phyloP scores from a whole-genome alignment of 2,797 vertebrate species.

The Acanthurus leucopareius region DNA sequence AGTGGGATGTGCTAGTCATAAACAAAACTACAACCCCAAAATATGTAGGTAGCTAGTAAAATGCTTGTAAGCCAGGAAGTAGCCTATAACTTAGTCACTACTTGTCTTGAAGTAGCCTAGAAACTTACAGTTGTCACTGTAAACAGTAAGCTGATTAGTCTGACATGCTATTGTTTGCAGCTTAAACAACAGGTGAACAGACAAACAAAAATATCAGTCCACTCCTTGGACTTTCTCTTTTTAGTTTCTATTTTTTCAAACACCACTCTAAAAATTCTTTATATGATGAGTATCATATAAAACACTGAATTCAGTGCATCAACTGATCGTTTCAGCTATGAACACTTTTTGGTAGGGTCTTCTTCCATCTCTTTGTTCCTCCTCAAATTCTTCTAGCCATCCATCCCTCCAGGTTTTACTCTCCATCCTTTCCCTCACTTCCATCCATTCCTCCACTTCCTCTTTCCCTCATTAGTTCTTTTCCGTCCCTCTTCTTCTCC shows the following conservation, averaged over 20 bases:
- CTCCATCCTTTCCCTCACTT: constrained; percentile 15
- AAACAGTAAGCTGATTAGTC: background rate
- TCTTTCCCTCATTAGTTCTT: background rate
- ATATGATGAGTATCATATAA: background rate
- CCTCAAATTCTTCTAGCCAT: background rate
- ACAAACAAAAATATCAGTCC: background rate
- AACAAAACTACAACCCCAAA: background rate
- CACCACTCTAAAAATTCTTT: background rate
- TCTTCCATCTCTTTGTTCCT: background rate
- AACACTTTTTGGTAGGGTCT: constrained; percentile 14
- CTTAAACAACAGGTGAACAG: background rate
- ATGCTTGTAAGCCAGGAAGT: background rate
- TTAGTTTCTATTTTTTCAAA: background rate
- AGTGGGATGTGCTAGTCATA: background rate
- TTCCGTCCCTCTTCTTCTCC: background rate
- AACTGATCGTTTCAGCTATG: background rate
- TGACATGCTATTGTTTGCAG: background rate
- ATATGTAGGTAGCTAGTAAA: background rate
- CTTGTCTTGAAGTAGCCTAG: background rate
- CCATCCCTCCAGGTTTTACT: background rate
- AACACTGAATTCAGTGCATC: background rate
- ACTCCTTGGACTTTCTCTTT: background rate
- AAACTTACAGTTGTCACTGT: background rate
- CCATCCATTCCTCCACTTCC: background rate
- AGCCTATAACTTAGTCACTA: no score